Evolutionary conservation across 2,888 invertebrate species (phyloP).

Genomic region (Seira musarum): DNA sequence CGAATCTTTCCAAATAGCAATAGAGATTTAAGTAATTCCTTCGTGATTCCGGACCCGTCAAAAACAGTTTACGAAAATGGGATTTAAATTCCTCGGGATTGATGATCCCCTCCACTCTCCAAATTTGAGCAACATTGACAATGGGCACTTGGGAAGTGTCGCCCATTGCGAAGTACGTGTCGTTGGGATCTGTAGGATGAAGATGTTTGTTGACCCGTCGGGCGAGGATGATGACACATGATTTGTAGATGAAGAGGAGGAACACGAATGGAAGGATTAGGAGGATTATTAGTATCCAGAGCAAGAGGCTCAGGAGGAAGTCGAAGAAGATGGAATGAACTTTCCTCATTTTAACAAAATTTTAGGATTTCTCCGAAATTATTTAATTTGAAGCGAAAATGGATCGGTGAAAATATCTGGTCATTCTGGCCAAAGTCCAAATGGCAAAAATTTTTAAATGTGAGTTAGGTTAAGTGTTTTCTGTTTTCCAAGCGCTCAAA

Average conservation of each 20-base stretch:
- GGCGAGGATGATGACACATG: conserved; percentile 43
- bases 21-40: conserved; percentile 54
- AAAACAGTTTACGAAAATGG: conserved; percentile 48
- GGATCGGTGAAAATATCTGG: too few species aligned
- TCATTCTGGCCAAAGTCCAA: too few species aligned
- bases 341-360: conserved; percentile 37
- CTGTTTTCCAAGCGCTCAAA: too few species aligned
- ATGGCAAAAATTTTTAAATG: too few species aligned
- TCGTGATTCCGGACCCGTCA: conserved; percentile 48
- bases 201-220: conserved; percentile 46
- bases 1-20: conserved; percentile 57
- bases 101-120: conserved; percentile 54
- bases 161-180: conserved; percentile 60
- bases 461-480: too few species aligned
- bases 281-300: conserved; percentile 54
- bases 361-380: neutral
- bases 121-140: conserved; percentile 62
- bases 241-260: conserved; percentile 55
- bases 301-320: conserved; percentile 34
- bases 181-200: conserved; percentile 56
- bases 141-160: conserved; percentile 54
- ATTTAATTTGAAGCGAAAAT: neutral
- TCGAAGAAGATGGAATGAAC: too few species aligned
- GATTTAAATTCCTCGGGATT: conserved; percentile 41
- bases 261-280: conserved; percentile 47